These are phyloP conservation scores for Pholis gunnellus DNA, from an alignment of 2,113 vertebrate genomes.

Conservation along the genomic window DNA sequence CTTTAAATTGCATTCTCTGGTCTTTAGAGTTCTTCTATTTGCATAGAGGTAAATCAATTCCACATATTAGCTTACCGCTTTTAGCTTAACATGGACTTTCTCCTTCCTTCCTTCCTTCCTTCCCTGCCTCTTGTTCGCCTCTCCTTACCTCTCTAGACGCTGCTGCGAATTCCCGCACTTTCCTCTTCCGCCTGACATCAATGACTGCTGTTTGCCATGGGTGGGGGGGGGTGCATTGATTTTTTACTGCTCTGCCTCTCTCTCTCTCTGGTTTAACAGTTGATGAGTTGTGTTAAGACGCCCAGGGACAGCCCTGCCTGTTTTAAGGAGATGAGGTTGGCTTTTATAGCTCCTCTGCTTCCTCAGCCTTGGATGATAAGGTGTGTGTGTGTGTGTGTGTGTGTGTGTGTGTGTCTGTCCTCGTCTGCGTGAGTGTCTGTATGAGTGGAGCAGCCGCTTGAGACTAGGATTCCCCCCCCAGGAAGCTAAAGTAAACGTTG, in stretches of 20 bases:
- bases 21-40: slow-evolving; percentile 77
- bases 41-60: slow-evolving; percentile 81
- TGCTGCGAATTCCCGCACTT: slow-evolving; percentile 57
- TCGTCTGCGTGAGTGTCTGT: slow-evolving; percentile 21
- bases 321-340: slow-evolving; percentile 79
- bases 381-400: slow-evolving; percentile 5
- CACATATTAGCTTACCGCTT: slow-evolving; percentile 69
- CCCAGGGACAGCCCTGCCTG: slow-evolving; percentile 74
- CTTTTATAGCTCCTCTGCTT: slow-evolving; percentile 73
- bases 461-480: slow-evolving; percentile 68
- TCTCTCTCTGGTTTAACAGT: slow-evolving; percentile 75
- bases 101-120: slow-evolving; percentile 35
- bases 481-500: slow-evolving; percentile 74
- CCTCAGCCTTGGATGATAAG: slow-evolving; percentile 57
- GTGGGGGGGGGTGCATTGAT: slow-evolving; percentile 80
- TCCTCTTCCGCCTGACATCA: slow-evolving; percentile 64
- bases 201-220: slow-evolving; percentile 75
- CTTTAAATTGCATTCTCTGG: slow-evolving; percentile 73
- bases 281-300: slow-evolving; percentile 80
- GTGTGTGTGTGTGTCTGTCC: neutral
- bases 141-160: slow-evolving; percentile 42
- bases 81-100: slow-evolving; percentile 63
- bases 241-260: slow-evolving; percentile 73
- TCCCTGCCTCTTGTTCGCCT: slow-evolving; percentile 19
- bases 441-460: slow-evolving; percentile 50